Evolutionary conservation across 1,140 invertebrate genomes (phyloP), one percentile per base, ranked within the genome.

Genomic region (Rhizoglyphus robini): DNA sequence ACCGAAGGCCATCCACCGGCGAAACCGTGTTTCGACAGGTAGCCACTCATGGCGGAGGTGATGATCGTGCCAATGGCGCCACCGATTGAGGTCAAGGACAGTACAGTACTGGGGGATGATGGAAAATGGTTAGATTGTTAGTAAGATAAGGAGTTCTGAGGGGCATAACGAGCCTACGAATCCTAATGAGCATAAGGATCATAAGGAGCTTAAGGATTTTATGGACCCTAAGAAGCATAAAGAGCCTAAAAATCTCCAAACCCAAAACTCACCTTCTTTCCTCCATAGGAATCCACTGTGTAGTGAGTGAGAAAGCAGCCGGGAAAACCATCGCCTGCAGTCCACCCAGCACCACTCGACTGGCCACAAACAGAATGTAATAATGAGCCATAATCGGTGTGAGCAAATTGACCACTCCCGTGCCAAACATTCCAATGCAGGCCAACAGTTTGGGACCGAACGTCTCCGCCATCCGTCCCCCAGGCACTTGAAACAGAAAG

Each of bases 1-100:
- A 92, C 85, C 23, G 84, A 86, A 0, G 84, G 81, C 90, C 90
- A 95, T 8, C 88, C 88, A 25, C 84, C 80, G 25, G 59, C 85
- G 3, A 73, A 71, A 29, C 69, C 68, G 61, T 72, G 69, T 30
- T 69, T 68, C 59, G 80, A 79, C 46, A 75, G 65, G 18, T 71
- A 67, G 5, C 73, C 74, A 30, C 70, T 63, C 4, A 74, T 23
- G 23, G 72, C 68, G 51, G 73, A 63, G 4, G 70, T 65, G 3
- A 75, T 27, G 0, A 75, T 70, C 13, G 72, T 75, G 18, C 74
- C 74, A 67, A 75, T 31, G 25, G 20, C 34, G 15, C 30, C 51
- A 23, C 64, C 64, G 20, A 58, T 48, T 29, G 5, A 18, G 2
- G 63, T 34, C n/a, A 67, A 20, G n/a, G 67, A 51, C 11, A 31